phyloP scores from a whole-genome alignment of 2,888 invertebrate species.

The Pristionchus entomophagus region DNA sequence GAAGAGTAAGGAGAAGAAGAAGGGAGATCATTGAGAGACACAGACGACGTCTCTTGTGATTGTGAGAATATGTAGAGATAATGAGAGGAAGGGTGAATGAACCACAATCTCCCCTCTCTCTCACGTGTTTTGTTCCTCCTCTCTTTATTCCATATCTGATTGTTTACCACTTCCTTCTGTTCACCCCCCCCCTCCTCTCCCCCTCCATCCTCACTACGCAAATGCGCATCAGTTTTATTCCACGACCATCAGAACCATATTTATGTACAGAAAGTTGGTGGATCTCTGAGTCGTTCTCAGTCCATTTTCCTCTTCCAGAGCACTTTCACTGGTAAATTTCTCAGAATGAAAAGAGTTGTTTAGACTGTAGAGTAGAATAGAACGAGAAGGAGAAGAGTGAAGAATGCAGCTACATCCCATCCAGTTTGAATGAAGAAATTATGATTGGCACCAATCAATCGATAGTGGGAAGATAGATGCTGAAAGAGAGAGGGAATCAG shows the following conservation, averaged over 20 bases:
- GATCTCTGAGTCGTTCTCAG: not conserved
- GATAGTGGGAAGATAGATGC: conserved; percentile 7
- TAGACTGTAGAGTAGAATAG: not conserved
- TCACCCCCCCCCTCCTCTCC: not conserved
- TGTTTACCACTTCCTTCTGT: not conserved
- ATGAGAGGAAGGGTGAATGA: not conserved
- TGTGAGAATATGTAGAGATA: not conserved
- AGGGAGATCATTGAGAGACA: not conserved
- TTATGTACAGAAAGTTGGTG: not conserved
- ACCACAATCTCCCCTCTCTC: not conserved
- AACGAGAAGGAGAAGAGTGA: not conserved
- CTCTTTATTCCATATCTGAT: not conserved
- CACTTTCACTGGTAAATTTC: not conserved
- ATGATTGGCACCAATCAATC: conserved; percentile 19
- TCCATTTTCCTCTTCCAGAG: not conserved
- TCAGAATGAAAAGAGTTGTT: not conserved
- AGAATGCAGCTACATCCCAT: conserved; percentile 31
- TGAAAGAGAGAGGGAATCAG: not conserved
- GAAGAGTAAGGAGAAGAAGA: not conserved
- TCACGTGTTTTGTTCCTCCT: not conserved
- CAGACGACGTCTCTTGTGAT: not conserved
- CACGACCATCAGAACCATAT: not conserved
- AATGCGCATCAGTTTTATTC: not conserved
- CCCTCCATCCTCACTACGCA: not conserved
- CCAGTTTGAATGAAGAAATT: conserved; percentile 4